Percentiles rank a stretch among this genome's conserved stretches.
phyloP scores from a whole-genome alignment of 2,888 invertebrate species.

The Tenthredo notha region DNA sequence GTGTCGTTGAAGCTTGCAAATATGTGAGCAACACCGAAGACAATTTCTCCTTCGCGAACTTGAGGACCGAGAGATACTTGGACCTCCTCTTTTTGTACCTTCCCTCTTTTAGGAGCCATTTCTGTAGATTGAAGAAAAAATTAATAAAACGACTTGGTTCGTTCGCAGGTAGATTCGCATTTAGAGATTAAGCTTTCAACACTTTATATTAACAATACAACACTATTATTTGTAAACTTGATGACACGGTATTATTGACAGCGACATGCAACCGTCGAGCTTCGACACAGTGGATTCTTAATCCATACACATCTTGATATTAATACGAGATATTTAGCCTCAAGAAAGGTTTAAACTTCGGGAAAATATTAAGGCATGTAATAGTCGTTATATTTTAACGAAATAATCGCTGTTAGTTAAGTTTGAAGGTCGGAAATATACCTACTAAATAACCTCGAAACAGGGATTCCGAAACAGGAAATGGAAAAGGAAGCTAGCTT shows the following conservation, averaged over 20 bases:
- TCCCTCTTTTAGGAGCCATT: slow-evolving; percentile 99
- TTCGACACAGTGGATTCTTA: slow-evolving; percentile 55
- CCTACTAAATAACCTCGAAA: slow-evolving; percentile 60
- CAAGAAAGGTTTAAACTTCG: slow-evolving; percentile 36
- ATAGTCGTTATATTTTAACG: slow-evolving; percentile 58
- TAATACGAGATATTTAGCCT: slow-evolving; percentile 52
- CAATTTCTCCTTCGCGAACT: slow-evolving; percentile 97
- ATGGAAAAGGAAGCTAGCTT: slow-evolving; percentile 62
- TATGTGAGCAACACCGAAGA: slow-evolving; percentile 99
- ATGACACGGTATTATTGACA: slow-evolving; percentile 40
- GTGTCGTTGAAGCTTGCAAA: slow-evolving; percentile 99
- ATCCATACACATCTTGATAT: slow-evolving; percentile 64
- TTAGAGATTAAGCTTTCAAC: neutral
- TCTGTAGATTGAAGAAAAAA: slow-evolving; percentile 65
- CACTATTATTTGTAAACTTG: slow-evolving; percentile 35
- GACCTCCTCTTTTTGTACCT: slow-evolving; percentile 97
- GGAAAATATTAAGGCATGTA: slow-evolving; percentile 31
- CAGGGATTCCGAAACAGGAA: slow-evolving; percentile 63
- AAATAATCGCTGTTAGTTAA: slow-evolving; percentile 56
- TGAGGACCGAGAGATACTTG: slow-evolving; percentile 97
- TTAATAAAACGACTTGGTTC: slow-evolving; percentile 43
- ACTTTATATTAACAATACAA: slow-evolving; percentile 15
- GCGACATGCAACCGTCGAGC: slow-evolving; percentile 27
- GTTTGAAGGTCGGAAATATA: slow-evolving; percentile 58
- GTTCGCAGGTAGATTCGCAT: neutral